phyloP scores from a whole-genome alignment of 2,113 vertebrate species.

The Dolichallabes microphthalmus region DNA sequence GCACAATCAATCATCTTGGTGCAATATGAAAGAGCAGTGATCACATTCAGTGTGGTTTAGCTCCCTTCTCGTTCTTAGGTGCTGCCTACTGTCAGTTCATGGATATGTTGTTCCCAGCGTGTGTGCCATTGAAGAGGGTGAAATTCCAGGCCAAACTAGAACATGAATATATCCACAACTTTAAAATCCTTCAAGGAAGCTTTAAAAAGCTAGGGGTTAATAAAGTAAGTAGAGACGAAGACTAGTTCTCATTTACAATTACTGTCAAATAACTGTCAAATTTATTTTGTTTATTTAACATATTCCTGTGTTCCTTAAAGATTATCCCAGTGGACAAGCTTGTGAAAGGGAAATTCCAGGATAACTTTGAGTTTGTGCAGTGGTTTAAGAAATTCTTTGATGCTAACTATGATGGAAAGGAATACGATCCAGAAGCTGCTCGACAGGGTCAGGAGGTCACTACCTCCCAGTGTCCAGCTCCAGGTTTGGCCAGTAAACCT shows the following conservation, averaged over 20 bases:
- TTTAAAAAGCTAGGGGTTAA: slow-evolving; percentile 96
- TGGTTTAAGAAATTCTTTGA: slow-evolving; percentile 84
- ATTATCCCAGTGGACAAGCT: slow-evolving; percentile 80
- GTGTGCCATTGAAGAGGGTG: slow-evolving; percentile 90
- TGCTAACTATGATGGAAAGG: slow-evolving; percentile 76
- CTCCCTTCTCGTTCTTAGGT: slow-evolving; percentile 68
- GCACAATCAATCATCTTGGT: neutral
- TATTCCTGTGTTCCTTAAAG: slow-evolving; percentile 54
- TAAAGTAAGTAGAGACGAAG: slow-evolving; percentile 79
- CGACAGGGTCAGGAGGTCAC: slow-evolving; percentile 75
- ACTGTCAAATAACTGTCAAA: neutral
- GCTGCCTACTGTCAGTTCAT: slow-evolving; percentile 95
- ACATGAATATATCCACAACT: slow-evolving; percentile 98
- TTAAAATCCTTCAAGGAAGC: slow-evolving; percentile 89
- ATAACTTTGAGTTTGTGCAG: slow-evolving; percentile 83
- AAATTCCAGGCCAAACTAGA: slow-evolving; percentile 95
- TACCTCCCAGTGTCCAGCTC: slow-evolving; percentile 68
- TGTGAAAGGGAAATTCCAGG: slow-evolving; percentile 80
- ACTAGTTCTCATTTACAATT: neutral
- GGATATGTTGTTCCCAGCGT: slow-evolving; percentile 96
- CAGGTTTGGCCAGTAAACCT: slow-evolving; percentile 82
- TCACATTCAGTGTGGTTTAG: neutral
- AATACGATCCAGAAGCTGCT: slow-evolving; percentile 74
- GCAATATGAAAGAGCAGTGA: neutral
- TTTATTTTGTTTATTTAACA: neutral